Base-by-base conservation (phyloP, 2,113 vertebrate genomes). In the Nothobranchius kuhntae region DNA sequence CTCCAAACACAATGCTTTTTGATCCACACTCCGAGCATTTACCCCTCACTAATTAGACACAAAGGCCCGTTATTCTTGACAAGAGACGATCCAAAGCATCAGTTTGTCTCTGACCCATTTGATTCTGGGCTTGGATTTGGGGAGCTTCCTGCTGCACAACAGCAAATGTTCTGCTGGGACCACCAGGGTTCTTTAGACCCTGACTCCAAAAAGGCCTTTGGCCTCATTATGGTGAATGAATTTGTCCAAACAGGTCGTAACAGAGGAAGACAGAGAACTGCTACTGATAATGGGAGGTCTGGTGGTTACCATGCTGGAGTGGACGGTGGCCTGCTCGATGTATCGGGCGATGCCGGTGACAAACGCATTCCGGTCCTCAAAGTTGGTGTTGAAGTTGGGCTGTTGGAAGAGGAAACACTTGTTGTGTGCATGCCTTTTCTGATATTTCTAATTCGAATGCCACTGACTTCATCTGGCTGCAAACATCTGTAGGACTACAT, bases 381-480 rank as follows among this genome's bases (percentile, higher is more conserved):
- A 99, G 92, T 99, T 99, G 76, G 98, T 99, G 92, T 99, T 96
- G 91, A 99, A 99, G 83, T 99, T 99, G 14, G 98, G 97, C 98
- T 99, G 86, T 3, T 75, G 60, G 66, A 87, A 71, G 58, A 62
- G 48, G 53, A 53, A 14, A 61, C 12, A 59, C 7, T n/a, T 15
- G 3, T 47, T 47, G 15, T 11, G 30, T 30, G 30, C 30, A 30
- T 30, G 30, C 15, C 6, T 47, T 47, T 47, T 47, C 46, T 47
- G 46, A 15, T 7, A 7, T 40, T 40, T 40, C 38, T 40, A 1
- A 40, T 8, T 7, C 4, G 4, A 40, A 9, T 40, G 38, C 4
- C 38, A 30, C 2, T 40, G 38, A 40, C 7, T 40, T 40, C 9
- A 40, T 40, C 9, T 7, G 6, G 38, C 38, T 40, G 38, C 38